Base-by-base conservation (phyloP, 2,888 invertebrate genomes). In the Andrena marginata region DNA sequence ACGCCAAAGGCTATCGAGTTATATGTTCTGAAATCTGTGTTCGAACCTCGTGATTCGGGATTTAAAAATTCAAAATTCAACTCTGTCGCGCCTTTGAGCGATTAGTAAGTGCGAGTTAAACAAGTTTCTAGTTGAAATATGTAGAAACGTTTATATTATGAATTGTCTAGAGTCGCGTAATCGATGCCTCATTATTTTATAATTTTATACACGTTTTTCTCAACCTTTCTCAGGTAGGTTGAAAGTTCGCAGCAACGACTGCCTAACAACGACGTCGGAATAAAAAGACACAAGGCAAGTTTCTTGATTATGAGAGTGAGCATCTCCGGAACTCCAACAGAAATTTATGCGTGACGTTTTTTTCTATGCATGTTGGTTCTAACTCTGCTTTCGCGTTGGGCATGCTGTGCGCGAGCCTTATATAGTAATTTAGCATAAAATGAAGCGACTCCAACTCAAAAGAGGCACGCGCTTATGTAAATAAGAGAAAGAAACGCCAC, bases 251-350 rank as follows among this genome's bases (percentile, higher is more conserved):
- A n/a, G 29, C 23, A 10, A 20, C 42, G 31, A 29, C n/a, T 20
- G 16, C 23, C 16, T 16, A 10, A n/a, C 3, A 42, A 23, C 5
- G 20, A 29, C 7, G 29, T 31, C 59, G 63, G 23, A 3, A 10
- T 7, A 23, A 48, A 48, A 77, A 65, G 48, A 16, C 74, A 0
- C 48, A 20, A 20, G 16, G 48, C 10, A 49, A n/a, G 23, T 60
- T n/a, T 23, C 20, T 42, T 23, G 65, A 60, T 77, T 74, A 75
- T 67, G 60, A 51, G 65, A 29, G 63, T 35, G 26, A 23, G 65
- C 26, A 20, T 20, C 20, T 16, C 6, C 13, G 33, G 56, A 48
- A 13, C 2, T 64, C 33, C 0, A 70, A 70, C 42, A 42, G 20
- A 20, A 56, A 56, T 56, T 10, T 62, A 42, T 42, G 23, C 23